Base-by-base conservation (phyloP, 2,888 invertebrate species). In the Ophioninae sp. region DNA sequence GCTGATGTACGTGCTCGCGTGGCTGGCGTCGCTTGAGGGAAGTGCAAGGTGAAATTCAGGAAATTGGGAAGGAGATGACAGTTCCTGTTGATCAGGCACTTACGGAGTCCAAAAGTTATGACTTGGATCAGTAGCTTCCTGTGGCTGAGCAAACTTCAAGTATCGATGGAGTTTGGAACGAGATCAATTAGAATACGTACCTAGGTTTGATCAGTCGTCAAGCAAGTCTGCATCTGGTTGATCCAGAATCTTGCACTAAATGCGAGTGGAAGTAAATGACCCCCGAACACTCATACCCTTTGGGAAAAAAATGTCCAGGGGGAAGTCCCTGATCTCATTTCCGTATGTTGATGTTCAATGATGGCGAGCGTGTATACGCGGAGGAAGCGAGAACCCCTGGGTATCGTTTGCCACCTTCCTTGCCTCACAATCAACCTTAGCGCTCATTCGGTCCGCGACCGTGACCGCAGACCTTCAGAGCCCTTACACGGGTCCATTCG, bases 1-100 rank as follows among this genome's bases (percentile, higher is more conserved):
- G 39, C 71, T 79, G 61, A 61, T 68, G 68, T 84, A 85, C 80
- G 80, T 85, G 84, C 77, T 68, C 64, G 68, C 74, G 63, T 79
- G 59, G 58, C 56, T 65, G 23, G 58, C 22, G 41, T 76, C 17
- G 44, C 17, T 77, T 59, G n/a, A 59, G 71, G 63, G 73, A 63
- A 64, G 9, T 56, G 75, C 23, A 58, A 63, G 59, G 78, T 51
- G 59, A 79, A 79, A 78, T 37, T 39, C 67, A 56, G 10, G 20
- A 59, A 59, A 67, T n/a, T n/a, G 69, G 75, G 58, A 58, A 76
- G 61, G 69, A 64, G 58, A 58, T 58, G 75, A 56, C 44, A 68
- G 76, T 67, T 51, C n/a, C 64, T 75, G 20, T 58, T 13, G 37
- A 65, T 20, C 51, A 17, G 51, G 13, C 13, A 13, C 13, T 51